Conservation (phyloP, 2,113 vertebrate species). For the Terrapene triunguis region DNA sequence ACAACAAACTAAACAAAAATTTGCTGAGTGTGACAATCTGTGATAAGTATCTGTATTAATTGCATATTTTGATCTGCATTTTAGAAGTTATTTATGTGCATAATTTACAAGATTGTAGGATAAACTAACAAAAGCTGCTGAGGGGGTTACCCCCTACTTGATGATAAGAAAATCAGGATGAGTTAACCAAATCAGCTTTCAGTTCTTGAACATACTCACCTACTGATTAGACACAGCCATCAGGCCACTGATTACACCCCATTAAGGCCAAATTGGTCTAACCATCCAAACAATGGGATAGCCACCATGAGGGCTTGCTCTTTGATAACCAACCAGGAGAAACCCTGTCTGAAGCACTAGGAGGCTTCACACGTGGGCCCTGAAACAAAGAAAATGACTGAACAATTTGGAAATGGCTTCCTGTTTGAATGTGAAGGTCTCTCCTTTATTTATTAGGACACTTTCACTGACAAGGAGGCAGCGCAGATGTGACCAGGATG, state of each 20-base stretch:
- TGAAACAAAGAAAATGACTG: neutral
- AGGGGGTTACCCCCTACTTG: neutral
- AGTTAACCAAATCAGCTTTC: neutral
- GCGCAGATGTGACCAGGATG: too few relatives aligned
- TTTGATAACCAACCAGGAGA: neutral
- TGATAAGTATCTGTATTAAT: neutral
- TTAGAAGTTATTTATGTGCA: neutral
- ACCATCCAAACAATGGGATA: neutral
- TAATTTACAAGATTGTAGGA: neutral
- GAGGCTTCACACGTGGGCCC: neutral
- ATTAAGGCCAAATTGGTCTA: neutral
- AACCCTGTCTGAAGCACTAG: neutral
- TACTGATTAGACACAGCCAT: neutral
- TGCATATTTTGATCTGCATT: neutral
- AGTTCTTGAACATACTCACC: neutral
- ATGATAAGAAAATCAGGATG: neutral
- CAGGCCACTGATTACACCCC: neutral
- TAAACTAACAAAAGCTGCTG: neutral
- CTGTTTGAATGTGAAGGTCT: neutral
- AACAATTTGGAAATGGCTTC: neutral
- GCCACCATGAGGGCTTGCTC: neutral
- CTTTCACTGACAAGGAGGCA: too few relatives aligned
- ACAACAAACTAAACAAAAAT: neutral
- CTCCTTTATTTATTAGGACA: neutral
- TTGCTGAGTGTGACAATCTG: neutral